These are phyloP conservation scores for Oceanites oceanicus DNA, from an alignment of 2,113 vertebrate species.

Conservation along the genomic window DNA sequence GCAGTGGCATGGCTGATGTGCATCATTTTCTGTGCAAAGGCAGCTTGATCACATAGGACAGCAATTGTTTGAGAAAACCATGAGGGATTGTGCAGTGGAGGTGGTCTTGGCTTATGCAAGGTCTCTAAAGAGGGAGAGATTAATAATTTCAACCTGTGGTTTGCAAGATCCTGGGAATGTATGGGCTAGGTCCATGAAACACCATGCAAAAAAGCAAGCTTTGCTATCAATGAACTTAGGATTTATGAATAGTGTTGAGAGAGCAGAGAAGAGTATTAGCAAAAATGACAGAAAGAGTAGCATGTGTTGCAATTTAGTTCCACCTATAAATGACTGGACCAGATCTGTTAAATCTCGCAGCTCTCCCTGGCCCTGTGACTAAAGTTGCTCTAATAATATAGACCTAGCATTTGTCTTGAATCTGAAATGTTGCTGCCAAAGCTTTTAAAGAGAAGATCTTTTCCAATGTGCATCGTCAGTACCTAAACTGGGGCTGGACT, in stretches of 20 bases:
- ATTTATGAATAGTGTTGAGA: neutral
- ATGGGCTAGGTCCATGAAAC: neutral
- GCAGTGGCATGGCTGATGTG: neutral
- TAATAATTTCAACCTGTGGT: neutral
- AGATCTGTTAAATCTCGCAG: neutral
- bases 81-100: accelerated
- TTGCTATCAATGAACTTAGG: neutral
- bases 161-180: neutral
- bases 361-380: neutral
- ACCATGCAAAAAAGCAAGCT: neutral
- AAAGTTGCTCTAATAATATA: neutral
- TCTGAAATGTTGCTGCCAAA: neutral
- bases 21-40: neutral
- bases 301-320: neutral
- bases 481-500: neutral
- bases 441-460: neutral
- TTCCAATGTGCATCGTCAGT: neutral
- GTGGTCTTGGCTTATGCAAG: neutral
- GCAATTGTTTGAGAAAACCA: neutral
- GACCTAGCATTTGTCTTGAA: neutral
- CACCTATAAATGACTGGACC: neutral
- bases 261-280: neutral
- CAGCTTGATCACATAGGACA: neutral
- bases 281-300: neutral
- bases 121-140: neutral